These are phyloP conservation scores for Macheiramphus alcinus DNA, from an alignment of 2,113 vertebrate genomes.

Conservation along the genomic window DNA sequence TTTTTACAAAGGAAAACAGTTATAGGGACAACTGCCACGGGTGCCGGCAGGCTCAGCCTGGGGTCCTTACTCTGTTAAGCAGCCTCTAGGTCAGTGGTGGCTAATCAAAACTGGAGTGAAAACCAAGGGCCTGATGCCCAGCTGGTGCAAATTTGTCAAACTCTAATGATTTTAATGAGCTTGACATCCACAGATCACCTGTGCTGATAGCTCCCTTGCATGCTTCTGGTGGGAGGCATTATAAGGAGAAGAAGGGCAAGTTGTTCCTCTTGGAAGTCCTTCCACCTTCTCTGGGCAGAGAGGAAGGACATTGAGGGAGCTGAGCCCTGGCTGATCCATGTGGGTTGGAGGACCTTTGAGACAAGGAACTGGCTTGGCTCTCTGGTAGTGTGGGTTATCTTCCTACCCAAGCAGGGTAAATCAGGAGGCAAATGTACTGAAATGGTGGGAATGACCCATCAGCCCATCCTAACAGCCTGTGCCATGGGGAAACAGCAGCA, in stretches of 20 bases:
- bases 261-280: background rate
- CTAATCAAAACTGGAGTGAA: background rate
- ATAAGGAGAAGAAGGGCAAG: background rate
- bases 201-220: background rate
- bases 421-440: background rate
- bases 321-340: background rate
- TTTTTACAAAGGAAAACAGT: background rate
- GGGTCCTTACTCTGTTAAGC: background rate
- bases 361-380: background rate
- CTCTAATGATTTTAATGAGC: background rate
- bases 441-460: background rate
- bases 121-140: background rate
- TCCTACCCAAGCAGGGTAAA: background rate
- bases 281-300: background rate
- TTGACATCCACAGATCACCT: background rate
- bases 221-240: background rate
- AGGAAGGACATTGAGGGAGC: background rate
- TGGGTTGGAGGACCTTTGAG: background rate
- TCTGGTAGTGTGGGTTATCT: background rate
- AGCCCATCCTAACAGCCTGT: background rate
- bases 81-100: background rate
- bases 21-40: accelerated
- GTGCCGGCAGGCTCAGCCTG: background rate
- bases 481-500: background rate
- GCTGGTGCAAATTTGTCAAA: background rate